Percentiles rank a stretch among this genome's conserved stretches.
Evolutionary conservation across 2,113 vertebrate genomes (phyloP).

Genomic region (Tricholaema leucomelas): DNA sequence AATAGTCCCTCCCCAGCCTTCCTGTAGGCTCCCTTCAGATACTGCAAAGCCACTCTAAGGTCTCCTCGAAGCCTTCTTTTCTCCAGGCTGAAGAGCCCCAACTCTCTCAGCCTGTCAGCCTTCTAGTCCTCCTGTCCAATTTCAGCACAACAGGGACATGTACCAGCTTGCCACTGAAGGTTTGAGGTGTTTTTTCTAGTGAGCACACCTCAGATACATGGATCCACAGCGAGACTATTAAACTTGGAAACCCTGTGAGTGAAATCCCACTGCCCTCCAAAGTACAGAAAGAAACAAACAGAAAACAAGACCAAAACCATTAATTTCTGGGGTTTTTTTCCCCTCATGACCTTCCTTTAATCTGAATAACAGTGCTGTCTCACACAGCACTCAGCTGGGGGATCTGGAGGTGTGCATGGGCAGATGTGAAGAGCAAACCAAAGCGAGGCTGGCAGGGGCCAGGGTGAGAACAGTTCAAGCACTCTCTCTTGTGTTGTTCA

Average conservation of each 20-base stretch:
- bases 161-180: not conserved
- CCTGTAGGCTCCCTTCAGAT: no score
- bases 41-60: no score
- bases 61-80: no score
- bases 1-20: no score
- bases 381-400: not conserved
- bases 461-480: not conserved
- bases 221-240: not conserved
- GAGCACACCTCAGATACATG: not conserved
- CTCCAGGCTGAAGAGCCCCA: no score
- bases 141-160: not conserved
- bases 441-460: not conserved
- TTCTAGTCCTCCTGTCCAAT: not conserved
- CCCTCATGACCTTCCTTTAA: not conserved
- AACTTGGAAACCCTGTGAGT: not conserved
- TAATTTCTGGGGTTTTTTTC: not conserved
- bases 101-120: no score
- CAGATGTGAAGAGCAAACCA: not conserved
- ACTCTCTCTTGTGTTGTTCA: not conserved
- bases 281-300: not conserved
- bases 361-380: not conserved
- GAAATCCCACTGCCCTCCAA: not conserved
- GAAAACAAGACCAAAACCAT: not conserved
- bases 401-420: not conserved
- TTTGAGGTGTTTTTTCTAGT: not conserved